Conservation (phyloP, 2,797 vertebrate species). For the Fringilla coelebs region DNA sequence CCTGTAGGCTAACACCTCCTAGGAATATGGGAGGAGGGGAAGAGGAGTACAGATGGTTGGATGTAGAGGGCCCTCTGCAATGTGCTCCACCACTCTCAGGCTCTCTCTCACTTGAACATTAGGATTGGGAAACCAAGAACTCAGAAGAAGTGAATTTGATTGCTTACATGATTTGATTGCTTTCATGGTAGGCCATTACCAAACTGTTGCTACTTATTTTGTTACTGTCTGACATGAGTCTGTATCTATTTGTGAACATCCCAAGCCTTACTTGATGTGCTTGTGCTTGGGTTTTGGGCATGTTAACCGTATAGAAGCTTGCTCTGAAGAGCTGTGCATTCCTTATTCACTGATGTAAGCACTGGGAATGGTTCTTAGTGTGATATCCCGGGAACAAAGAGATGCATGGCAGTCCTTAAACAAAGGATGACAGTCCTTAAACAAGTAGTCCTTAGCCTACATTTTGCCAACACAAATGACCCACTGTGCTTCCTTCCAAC, state of each 20-base stretch:
- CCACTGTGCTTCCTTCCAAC: neutral
- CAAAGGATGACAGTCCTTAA: no score
- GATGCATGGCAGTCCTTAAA: neutral
- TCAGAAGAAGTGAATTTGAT: neutral
- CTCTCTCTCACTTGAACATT: neutral
- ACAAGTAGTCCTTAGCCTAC: no score
- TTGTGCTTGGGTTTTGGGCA: neutral
- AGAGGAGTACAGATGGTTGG: neutral
- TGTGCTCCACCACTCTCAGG: rapidly evolving
- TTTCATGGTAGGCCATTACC: neutral
- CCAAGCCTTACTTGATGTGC: neutral
- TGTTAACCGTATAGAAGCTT: neutral
- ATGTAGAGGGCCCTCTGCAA: neutral
- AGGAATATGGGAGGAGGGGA: neutral
- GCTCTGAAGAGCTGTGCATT: neutral
- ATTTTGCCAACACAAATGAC: neutral
- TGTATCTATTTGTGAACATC: neutral
- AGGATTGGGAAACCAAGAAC: neutral
- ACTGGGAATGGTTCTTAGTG: neutral
- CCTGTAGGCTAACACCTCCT: neutral
- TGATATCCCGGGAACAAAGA: neutral
- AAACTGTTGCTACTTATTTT: neutral
- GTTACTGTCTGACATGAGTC: neutral
- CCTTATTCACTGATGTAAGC: neutral
- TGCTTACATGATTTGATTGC: neutral